Evolutionary conservation across 2,888 invertebrate genomes (phyloP).

Genomic region (Apotomis betuletana): DNA sequence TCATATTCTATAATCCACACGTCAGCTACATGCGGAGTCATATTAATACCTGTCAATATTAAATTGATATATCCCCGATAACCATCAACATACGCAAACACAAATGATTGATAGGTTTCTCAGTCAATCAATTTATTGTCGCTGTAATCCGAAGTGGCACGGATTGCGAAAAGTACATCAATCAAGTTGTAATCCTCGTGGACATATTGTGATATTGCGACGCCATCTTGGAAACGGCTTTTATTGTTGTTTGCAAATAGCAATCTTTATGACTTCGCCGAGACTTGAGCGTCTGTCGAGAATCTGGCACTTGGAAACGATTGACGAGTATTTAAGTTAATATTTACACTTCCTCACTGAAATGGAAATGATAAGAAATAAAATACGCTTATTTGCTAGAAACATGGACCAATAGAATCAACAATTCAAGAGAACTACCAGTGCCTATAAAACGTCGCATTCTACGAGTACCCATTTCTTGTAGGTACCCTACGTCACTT

Average conservation of each 20-base stretch:
- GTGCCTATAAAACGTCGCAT: too few relatives aligned
- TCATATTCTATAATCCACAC: not conserved
- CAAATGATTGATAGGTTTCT: slow-evolving; percentile 22
- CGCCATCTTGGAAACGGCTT: slow-evolving; percentile 6
- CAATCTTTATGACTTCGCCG: not conserved
- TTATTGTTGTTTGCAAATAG: slow-evolving; percentile 19
- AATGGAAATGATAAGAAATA: too few relatives aligned
- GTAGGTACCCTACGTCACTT: too few relatives aligned
- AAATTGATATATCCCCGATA: slow-evolving; percentile 26
- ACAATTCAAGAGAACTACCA: too few relatives aligned
- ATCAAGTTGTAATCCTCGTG: slow-evolving; percentile 23
- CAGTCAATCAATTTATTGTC: slow-evolving; percentile 25
- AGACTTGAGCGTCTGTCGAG: not conserved
- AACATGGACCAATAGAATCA: too few relatives aligned
- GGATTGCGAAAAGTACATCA: slow-evolving; percentile 22
- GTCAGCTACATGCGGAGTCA: slow-evolving; percentile 3
- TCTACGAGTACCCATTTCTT: too few relatives aligned
- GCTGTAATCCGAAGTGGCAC: slow-evolving; percentile 18
- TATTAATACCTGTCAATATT: slow-evolving; percentile 12
- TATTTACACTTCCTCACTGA: not conserved
- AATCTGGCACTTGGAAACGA: not conserved
- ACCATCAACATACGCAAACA: not conserved
- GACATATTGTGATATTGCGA: slow-evolving; percentile 26
- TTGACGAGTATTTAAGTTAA: not conserved
- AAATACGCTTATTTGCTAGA: too few relatives aligned